Conservation (phyloP, 1,140 invertebrate species). For the Drosophila tani region DNA sequence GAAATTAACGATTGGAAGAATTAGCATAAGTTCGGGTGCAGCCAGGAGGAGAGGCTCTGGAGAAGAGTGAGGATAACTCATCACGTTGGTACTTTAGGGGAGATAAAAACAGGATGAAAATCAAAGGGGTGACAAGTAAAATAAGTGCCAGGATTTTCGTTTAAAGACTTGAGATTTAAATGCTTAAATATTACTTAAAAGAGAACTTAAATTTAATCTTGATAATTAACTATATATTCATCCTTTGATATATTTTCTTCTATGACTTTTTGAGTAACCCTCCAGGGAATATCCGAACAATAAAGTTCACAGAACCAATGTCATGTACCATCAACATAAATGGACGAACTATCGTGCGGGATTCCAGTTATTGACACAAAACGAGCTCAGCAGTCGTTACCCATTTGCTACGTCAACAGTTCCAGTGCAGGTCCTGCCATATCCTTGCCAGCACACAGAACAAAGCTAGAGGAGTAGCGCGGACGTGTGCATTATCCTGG, state of each 20-base stretch:
- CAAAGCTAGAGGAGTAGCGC: conserved; percentile 3
- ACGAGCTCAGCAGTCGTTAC: conserved; percentile 27
- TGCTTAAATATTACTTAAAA: background rate
- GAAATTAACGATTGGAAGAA: conserved; percentile 75
- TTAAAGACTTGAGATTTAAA: too few relatives aligned
- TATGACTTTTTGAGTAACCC: too few relatives aligned
- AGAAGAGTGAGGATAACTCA: conserved; percentile 15
- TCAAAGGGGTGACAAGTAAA: conserved; percentile 2
- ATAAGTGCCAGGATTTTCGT: background rate
- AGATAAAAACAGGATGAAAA: conserved; percentile 6
- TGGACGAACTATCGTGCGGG: conserved; percentile 10
- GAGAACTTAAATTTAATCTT: too few relatives aligned
- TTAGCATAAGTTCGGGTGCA: conserved; percentile 49
- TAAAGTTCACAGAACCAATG: conserved; percentile 6
- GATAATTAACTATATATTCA: too few relatives aligned
- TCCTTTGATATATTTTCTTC: too few relatives aligned
- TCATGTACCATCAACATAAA: conserved; percentile 29
- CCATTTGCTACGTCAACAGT: conserved; percentile 46
- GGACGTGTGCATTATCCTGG: conserved; percentile 47
- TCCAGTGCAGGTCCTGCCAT: conserved; percentile 8
- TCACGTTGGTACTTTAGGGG: conserved; percentile 2
- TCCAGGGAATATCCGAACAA: background rate
- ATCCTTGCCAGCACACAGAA: background rate
- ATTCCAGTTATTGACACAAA: conserved; percentile 23
- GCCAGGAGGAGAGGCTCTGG: background rate